These are phyloP conservation scores for Synanthedon tipuliformis DNA, from an alignment of 2,888 invertebrate genomes.

Conservation along the genomic window DNA sequence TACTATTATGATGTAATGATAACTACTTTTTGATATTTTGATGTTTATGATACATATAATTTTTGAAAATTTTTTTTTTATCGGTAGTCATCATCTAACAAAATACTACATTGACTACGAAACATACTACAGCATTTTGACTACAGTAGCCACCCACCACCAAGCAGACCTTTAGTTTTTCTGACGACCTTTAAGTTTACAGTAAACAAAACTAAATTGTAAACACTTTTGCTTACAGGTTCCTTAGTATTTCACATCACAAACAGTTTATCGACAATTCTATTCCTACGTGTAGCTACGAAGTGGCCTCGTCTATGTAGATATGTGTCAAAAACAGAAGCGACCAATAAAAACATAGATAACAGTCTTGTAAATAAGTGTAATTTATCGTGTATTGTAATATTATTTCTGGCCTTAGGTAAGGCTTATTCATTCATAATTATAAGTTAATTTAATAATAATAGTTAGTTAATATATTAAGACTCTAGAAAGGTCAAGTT, in stretches of 20 bases:
- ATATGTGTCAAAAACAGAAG: conserved; percentile 29
- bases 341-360: conserved; percentile 28
- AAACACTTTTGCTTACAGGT: conserved; percentile 14
- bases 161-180: too few species aligned
- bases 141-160: not conserved
- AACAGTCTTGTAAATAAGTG: not conserved
- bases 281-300: conserved; percentile 33
- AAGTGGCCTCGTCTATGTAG: conserved; percentile 36
- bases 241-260: conserved; percentile 26
- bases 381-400: conserved; percentile 16
- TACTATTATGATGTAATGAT: too few species aligned
- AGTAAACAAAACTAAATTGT: not conserved
- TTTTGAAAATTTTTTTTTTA: too few species aligned
- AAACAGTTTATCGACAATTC: conserved; percentile 20
- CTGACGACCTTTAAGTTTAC: too few species aligned
- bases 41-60: too few species aligned
- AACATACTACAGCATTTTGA: too few species aligned
- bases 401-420: conserved; percentile 30
- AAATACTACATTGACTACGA: too few species aligned
- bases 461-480: too few species aligned
- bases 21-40: too few species aligned
- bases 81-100: too few species aligned
- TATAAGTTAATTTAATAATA: too few species aligned
- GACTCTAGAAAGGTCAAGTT: too few species aligned
- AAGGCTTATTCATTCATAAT: conserved; percentile 7